phyloP scores from a whole-genome alignment of 1,140 invertebrate species.

The Hyposmocoma kahamanoa region DNA sequence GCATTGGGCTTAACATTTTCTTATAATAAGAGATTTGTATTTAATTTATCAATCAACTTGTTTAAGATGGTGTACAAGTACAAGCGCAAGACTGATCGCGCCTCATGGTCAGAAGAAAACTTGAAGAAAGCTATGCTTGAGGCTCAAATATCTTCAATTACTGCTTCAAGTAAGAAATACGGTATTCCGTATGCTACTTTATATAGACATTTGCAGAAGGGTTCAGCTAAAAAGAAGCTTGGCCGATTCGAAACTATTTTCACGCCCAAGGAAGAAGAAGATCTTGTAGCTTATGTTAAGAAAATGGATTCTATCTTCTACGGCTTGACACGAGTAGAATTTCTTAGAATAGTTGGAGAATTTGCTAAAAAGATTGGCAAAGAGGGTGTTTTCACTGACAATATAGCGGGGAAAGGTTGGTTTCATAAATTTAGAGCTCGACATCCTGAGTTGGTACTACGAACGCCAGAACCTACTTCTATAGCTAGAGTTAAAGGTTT shows the following conservation, averaged over 20 bases:
- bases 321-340: constrained; percentile 6
- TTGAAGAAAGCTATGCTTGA: neutral
- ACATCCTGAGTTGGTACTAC: neutral
- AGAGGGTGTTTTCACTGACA: neutral
- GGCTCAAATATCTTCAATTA: neutral
- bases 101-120: neutral
- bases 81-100: neutral
- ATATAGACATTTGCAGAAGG: neutral
- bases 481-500: constrained; percentile 7
- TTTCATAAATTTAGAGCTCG: neutral
- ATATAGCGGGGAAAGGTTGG: constrained; percentile 7
- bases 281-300: constrained; percentile 2
- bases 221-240: constrained; percentile 1
- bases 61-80: constrained; percentile 2
- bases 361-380: constrained; percentile 5
- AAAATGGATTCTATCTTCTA: constrained; percentile 7
- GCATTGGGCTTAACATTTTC: no score
- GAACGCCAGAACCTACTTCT: constrained; percentile 6
- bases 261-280: constrained; percentile 2
- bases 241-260: constrained; percentile 7
- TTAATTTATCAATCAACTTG: neutral
- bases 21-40: no score
- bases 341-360: neutral
- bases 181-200: constrained; percentile 6
- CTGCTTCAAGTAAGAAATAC: constrained; percentile 6